Base-by-base conservation (phyloP, 2,797 vertebrate genomes). In the Periophthalmus magnuspinnatus region DNA sequence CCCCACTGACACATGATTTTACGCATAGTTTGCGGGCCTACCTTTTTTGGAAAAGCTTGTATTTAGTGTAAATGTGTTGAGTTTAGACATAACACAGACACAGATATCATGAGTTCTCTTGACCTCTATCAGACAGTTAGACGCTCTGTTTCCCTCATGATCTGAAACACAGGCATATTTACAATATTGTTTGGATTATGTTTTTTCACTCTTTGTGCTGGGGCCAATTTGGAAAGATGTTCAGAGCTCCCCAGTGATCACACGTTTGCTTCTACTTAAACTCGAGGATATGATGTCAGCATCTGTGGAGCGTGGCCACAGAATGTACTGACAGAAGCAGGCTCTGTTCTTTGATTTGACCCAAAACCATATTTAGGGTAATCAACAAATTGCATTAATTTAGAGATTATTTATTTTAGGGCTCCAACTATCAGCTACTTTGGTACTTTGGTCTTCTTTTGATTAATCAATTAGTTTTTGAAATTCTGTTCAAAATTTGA, bases 61-160 rank as follows among this genome's bases (percentile, higher is more conserved):
- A 76, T 80, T n/a, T 65, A 76, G 19, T 72, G 77, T 84, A 75
- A 83, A 80, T 69, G 62, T 32, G 36, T 71, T 6, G 38, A 69
- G 65, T 77, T 69, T 70, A 48, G 14, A 45, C 22, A 38, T 59
- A 62, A 64, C 57, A 9, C 6, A n/a, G 65, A 61, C 6, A 1
- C 33, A 52, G 3, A 52, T 56, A 72, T 63, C 67, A 16, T 58
- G 0, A 28, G 17, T 17, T 50, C 3, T 5, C 58, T 34, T 81
- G 22, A 71, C 54, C 58, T 50, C 50, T 48, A 16, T 28, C 17
- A 22, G 38, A 61, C 34, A 61, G 33, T 61, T 19, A 69, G 59
- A 14, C 14, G 13, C 19, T 33, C 16, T 28, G 22, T 47, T 47
- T 64, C 22, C 28, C 11, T 65, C 47, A 33, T 66, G 36, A 66